These are phyloP conservation scores for Cheirogaleus medius DNA, from an alignment of 2,113 vertebrate species.

Conservation along the genomic window DNA sequence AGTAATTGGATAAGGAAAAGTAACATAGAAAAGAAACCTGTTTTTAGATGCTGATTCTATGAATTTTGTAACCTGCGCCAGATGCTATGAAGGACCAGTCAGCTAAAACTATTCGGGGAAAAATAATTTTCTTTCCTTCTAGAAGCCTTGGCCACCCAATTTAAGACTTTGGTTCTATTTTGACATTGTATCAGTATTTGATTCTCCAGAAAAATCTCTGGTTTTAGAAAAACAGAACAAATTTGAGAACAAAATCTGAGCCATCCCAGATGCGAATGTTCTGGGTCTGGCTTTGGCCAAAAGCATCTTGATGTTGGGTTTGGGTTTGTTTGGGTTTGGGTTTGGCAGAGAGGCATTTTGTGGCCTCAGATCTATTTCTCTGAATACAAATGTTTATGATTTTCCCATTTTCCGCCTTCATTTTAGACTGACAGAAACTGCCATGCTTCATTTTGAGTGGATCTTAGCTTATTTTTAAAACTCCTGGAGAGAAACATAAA, in stretches of 20 bases:
- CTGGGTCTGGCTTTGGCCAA: background rate
- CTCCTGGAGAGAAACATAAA: background rate
- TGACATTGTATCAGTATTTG: background rate
- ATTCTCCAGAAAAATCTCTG: background rate
- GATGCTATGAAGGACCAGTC: background rate
- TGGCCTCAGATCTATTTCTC: background rate
- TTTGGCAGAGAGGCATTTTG: background rate
- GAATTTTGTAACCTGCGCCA: background rate
- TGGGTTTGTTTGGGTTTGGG: background rate
- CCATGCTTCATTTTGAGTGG: background rate
- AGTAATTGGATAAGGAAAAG: background rate
- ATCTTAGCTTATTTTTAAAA: background rate
- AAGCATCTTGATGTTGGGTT: background rate
- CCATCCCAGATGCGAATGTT: background rate
- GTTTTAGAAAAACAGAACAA: background rate
- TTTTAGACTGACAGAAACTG: background rate
- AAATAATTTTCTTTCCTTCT: background rate
- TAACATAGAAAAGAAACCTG: background rate
- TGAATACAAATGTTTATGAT: background rate
- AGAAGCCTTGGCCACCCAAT: background rate
- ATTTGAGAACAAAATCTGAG: background rate
- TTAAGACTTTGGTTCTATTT: background rate
- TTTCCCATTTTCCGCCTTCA: background rate
- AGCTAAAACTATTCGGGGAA: background rate
- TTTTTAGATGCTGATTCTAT: background rate